A percentile compares a stretch with the other conserved stretches of the same genome.
Evolutionary conservation across 2,888 invertebrate species (phyloP).

Genomic region (Uropetala carovei): DNA sequence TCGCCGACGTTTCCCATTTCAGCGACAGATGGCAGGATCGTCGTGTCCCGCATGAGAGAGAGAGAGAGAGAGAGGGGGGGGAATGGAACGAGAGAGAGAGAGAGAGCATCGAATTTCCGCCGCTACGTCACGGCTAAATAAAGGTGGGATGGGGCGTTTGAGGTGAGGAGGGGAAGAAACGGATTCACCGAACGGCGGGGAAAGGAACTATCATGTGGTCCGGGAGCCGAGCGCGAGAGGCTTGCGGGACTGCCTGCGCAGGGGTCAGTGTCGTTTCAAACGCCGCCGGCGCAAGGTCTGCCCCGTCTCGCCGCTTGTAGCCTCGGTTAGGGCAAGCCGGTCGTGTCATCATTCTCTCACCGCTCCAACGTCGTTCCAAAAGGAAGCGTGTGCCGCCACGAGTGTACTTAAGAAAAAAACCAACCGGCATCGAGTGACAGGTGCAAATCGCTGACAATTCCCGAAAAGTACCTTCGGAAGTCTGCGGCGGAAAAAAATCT

Average conservation of each 20-base stretch:
- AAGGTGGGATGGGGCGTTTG: conserved; percentile 12
- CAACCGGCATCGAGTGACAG: background rate
- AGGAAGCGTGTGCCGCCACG: background rate
- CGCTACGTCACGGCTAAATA: conserved; percentile 59
- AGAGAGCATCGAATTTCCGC: conserved; percentile 29
- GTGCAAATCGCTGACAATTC: background rate
- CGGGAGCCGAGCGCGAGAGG: conserved; percentile 22
- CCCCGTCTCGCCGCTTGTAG: background rate
- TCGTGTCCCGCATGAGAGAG: background rate
- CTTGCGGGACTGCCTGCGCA: conserved; percentile 52
- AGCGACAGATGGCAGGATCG: background rate
- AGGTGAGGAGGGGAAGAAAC: conserved; percentile 11
- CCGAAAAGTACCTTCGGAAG: background rate
- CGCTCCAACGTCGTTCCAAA: background rate
- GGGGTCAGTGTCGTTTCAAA: conserved; percentile 58
- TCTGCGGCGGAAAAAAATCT: background rate
- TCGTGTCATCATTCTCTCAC: conserved; percentile 1
- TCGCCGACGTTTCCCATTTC: background rate
- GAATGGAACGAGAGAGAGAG: too few relatives aligned
- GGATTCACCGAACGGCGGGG: conserved; percentile 3
- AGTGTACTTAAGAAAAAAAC: background rate
- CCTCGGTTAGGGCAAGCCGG: conserved; percentile 18
- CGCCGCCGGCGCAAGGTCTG: conserved; percentile 49
- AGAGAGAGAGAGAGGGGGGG: background rate
- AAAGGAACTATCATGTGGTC: conserved; percentile 40